These are phyloP conservation scores for Emmelina monodactyla DNA, from an alignment of 2,888 invertebrate species.

Conservation along the genomic window DNA sequence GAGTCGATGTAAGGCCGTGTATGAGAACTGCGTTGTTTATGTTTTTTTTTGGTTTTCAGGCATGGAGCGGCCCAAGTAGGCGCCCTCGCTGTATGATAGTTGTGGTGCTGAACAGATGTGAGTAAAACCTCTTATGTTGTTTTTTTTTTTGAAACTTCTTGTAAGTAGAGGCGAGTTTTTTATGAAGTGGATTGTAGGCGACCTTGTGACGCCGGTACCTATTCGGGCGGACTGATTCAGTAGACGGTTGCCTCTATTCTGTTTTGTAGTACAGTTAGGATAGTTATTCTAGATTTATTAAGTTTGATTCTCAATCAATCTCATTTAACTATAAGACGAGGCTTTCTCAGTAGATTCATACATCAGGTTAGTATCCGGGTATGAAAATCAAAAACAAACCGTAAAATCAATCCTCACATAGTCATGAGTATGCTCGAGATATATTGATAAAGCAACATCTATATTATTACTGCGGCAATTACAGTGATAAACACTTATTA, in stretches of 20 bases:
- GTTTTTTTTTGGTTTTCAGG: conserved; percentile 27
- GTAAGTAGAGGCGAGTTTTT: conserved; percentile 15
- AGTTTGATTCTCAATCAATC: too few relatives aligned
- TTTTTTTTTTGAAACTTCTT: not conserved
- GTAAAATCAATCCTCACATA: too few relatives aligned
- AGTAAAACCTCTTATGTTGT: conserved; percentile 23
- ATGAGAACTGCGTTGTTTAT: conserved; percentile 7
- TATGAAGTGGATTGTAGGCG: conserved; percentile 45
- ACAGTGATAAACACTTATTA: not conserved
- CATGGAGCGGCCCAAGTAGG: conserved; percentile 43
- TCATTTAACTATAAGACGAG: too few relatives aligned
- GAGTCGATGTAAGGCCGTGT: conserved; percentile 18
- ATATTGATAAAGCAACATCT: too few relatives aligned
- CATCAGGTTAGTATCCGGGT: too few relatives aligned
- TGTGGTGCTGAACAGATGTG: conserved; percentile 38
- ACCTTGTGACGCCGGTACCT: conserved; percentile 37
- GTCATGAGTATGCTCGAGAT: too few relatives aligned
- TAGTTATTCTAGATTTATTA: too few relatives aligned
- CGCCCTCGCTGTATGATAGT: conserved; percentile 34
- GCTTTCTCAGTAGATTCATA: too few relatives aligned
- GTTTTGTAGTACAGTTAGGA: too few relatives aligned
- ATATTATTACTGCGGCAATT: too few relatives aligned
- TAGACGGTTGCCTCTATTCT: too few relatives aligned
- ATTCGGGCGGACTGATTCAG: conserved; percentile 47
- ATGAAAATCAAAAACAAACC: too few relatives aligned